A percentile compares a stretch with the other conserved stretches of the same genome.
These are phyloP conservation scores for Philotrypesis tridentata DNA, from an alignment of 1,140 invertebrate species.

Conservation along the genomic window DNA sequence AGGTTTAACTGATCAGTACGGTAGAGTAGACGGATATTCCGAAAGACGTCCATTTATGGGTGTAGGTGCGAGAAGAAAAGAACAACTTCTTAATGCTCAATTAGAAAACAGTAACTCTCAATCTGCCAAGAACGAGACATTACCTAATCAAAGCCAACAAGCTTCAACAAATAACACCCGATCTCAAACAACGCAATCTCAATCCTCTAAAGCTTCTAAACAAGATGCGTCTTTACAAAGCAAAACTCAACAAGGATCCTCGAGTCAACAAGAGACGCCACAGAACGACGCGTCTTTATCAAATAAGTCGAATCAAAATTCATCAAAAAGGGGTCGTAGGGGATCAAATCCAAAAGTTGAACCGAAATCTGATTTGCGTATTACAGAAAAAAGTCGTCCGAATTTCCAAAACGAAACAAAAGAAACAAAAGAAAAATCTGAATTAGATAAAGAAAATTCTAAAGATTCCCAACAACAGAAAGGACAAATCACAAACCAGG, in stretches of 20 bases:
- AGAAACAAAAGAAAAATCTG: background rate
- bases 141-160: background rate
- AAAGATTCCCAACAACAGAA: background rate
- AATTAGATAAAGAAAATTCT: background rate
- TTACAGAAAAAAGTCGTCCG: background rate
- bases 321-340: background rate
- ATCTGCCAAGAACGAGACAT: background rate
- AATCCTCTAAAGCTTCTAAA: background rate
- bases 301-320: too few relatives aligned
- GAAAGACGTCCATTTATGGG: conserved; percentile 52
- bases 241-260: background rate
- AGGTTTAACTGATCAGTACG: conserved; percentile 50
- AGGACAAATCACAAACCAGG: background rate
- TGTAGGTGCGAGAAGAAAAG: conserved; percentile 47
- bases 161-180: background rate
- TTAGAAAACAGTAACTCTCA: background rate
- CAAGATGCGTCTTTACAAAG: background rate
- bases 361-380: background rate
- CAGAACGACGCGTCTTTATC: too few relatives aligned
- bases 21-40: conserved; percentile 43
- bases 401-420: background rate
- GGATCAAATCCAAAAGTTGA: background rate
- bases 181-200: background rate
- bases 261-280: too few relatives aligned
- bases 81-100: conserved; percentile 51